These are phyloP conservation scores for Campopleginae sp. DNA, from an alignment of 2,888 invertebrate genomes.

Conservation along the genomic window DNA sequence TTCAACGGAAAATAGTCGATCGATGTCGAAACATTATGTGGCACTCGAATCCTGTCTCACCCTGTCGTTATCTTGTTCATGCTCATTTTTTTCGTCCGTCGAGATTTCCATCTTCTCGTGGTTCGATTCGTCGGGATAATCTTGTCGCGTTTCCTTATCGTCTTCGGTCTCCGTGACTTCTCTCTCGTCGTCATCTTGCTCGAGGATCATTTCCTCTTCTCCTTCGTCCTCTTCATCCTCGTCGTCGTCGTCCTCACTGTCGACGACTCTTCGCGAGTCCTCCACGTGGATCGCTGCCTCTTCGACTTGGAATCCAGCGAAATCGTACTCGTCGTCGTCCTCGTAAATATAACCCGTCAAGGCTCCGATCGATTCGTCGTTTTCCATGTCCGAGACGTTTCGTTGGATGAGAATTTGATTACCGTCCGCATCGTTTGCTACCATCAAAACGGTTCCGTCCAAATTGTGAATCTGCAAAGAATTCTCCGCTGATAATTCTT, in stretches of 20 bases:
- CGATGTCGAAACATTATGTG: not conserved
- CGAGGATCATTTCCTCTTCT: constrained; percentile 53
- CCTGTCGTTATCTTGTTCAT: constrained; percentile 3
- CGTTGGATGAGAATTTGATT: constrained; percentile 82
- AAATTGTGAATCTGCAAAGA: constrained; percentile 78
- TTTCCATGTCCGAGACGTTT: constrained; percentile 76
- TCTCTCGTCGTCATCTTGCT: constrained; percentile 47
- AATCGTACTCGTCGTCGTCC: constrained; percentile 77
- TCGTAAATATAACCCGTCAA: constrained; percentile 78
- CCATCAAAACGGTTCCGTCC: constrained; percentile 82
- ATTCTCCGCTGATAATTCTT: constrained; percentile 71
- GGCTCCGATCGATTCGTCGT: constrained; percentile 78
- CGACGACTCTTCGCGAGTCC: constrained; percentile 54
- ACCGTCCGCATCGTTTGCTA: constrained; percentile 80
- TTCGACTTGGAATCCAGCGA: constrained; percentile 74
- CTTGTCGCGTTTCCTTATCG: constrained; percentile 27
- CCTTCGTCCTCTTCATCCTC: constrained; percentile 59
- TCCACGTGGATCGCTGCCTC: constrained; percentile 52
- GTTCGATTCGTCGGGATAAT: constrained; percentile 31
- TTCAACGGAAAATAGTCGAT: not conserved
- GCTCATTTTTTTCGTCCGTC: not conserved
- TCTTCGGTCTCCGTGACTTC: constrained; percentile 49
- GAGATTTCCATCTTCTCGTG: not conserved
- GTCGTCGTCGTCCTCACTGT: constrained; percentile 60
- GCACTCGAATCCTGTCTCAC: not conserved